These are phyloP conservation scores for Priocnemis perturbator DNA, from an alignment of 2,888 invertebrate species.

Conservation along the genomic window DNA sequence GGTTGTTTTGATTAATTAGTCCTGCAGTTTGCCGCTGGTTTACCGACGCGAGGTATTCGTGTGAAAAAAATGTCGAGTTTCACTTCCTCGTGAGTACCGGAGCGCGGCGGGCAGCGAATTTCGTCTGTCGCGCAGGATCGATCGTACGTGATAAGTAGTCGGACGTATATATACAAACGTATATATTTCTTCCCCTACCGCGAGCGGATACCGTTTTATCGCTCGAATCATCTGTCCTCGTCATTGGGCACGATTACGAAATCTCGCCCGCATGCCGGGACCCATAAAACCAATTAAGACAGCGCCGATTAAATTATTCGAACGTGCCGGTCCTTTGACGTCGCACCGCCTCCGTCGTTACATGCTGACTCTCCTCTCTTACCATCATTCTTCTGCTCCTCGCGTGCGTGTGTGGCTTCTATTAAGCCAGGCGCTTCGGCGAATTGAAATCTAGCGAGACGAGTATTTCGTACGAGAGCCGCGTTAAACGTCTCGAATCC, in stretches of 20 bases:
- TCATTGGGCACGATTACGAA: conserved; percentile 33
- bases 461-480: background rate
- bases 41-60: conserved; percentile 3
- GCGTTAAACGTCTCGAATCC: no score
- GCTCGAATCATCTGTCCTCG: conserved; percentile 26
- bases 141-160: conserved; percentile 6
- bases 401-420: conserved; percentile 5
- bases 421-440: background rate
- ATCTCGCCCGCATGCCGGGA: conserved; percentile 33
- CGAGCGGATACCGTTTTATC: conserved; percentile 35
- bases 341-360: conserved; percentile 34
- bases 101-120: background rate
- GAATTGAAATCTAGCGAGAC: conserved; percentile 1
- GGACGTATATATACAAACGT: no score
- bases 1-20: conserved; percentile 41
- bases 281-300: conserved; percentile 43
- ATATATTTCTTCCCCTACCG: conserved; percentile 11
- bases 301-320: conserved; percentile 43
- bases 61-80: conserved; percentile 18
- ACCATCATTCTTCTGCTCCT: background rate
- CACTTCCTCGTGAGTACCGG: no score
- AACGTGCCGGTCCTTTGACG: conserved; percentile 37
- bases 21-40: conserved; percentile 31
- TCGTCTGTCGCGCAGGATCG: conserved; percentile 4
- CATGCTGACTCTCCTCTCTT: conserved; percentile 17